Evolutionary conservation across 2,888 invertebrate genomes (phyloP).

Genomic region (Lucinisca nassula): DNA sequence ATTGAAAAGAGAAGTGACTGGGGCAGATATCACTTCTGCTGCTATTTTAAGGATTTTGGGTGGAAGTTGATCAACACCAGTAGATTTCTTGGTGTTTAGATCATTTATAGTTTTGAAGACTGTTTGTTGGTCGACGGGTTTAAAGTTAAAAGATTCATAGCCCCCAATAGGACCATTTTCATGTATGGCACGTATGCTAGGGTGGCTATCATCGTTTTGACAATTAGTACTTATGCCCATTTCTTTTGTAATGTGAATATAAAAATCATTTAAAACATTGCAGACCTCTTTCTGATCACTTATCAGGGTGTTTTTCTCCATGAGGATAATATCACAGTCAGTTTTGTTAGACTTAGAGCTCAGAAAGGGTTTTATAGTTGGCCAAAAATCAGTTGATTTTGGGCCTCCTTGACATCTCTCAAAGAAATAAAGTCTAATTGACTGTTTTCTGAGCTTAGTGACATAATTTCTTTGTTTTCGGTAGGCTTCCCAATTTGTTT

Average conservation of each 20-base stretch:
- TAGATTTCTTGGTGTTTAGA: neutral
- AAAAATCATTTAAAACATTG: slow-evolving; percentile 10
- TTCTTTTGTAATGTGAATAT: slow-evolving; percentile 16
- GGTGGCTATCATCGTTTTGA: slow-evolving; percentile 8
- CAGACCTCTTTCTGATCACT: neutral
- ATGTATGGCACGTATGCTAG: slow-evolving; percentile 21
- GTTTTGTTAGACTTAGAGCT: too few species aligned
- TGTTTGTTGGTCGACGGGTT: neutral
- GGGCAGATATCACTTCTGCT: neutral
- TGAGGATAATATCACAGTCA: slow-evolving; percentile 21
- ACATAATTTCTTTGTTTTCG: slow-evolving; percentile 42
- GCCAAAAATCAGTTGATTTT: slow-evolving; percentile 29
- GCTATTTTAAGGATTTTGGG: neutral
- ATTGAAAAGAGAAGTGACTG: neutral
- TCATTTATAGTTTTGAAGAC: neutral
- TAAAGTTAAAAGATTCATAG: too few species aligned
- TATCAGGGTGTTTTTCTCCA: slow-evolving; percentile 8
- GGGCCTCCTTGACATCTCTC: slow-evolving; percentile 33
- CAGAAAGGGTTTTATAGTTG: slow-evolving; percentile 47
- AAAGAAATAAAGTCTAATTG: slow-evolving; percentile 38
- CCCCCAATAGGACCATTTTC: neutral
- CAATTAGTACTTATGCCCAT: neutral
- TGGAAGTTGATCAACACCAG: neutral
- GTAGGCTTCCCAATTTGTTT: slow-evolving; percentile 33
- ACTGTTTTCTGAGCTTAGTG: slow-evolving; percentile 20